Evolutionary conservation across 2,113 vertebrate genomes (phyloP), one percentile per base, ranked within the genome.

Genomic region (Marmota monax): DNA sequence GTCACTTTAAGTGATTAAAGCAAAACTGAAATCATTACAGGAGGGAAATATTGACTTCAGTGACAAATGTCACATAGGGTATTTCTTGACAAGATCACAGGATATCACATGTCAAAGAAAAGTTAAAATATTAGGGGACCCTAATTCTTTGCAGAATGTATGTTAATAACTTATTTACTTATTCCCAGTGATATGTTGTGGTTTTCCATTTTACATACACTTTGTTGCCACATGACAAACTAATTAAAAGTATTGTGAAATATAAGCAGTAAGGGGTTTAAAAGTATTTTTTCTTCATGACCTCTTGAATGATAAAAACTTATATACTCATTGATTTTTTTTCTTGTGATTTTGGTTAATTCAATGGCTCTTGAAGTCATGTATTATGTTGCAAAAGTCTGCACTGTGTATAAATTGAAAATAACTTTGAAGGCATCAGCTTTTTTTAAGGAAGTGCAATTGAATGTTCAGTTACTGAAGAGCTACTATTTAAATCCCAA

Each of bases 201-300:
- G 78, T 89, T 37, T 69, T 96, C 92, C 87, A 97, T 97, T 97
- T 95, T 96, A 94, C 94, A 22, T 96, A 88, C 78, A 88, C 42
- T 88, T 96, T 98, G 97, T 85, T 92, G 85, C 92, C 95, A 96
- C 29, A 61, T 98, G 98, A 96, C 32, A 84, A 96, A 93, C 72
- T 92, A 97, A 98, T 97, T 97, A 97, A 97, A 97, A 95, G 97
- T 96, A 96, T 89, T 97, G 95, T 96, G 73, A 95, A 96, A 97
- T 96, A 70, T 96, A 85, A 97, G 94, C 69, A 92, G 77, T 92
- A 72, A 79, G 88, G 77, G 80, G 45, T 91, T 96, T 95, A 87
- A 89, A 97, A 98, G 96, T 97, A 95, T 93, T 90, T 98, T 98
- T 98, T 96, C 96, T 97, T 96, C 89, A 85, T 96, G 95, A 92